These are phyloP conservation scores for Holothuria scabra DNA, from an alignment of 53 echinoderm and acorn worm species.

Conservation along the genomic window DNA sequence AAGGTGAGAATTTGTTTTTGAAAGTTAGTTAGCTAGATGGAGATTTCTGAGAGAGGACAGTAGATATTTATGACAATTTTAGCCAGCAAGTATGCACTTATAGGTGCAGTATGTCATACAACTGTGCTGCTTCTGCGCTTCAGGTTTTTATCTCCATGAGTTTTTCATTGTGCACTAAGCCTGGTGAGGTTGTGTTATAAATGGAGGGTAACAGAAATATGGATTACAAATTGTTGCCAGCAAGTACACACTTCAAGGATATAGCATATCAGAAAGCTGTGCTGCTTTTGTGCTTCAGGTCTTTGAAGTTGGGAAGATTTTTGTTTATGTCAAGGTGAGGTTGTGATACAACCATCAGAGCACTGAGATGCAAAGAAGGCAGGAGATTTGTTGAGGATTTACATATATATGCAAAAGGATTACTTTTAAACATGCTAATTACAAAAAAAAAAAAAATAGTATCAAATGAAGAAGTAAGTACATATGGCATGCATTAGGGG, in stretches of 20 bases:
- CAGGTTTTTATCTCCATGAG: conserved; percentile 98
- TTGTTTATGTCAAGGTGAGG: conserved; percentile 97
- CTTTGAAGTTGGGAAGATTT: conserved; percentile 98
- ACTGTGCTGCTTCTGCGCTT: conserved; percentile 97
- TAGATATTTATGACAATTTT: too few species aligned
- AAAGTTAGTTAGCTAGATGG: too few species aligned
- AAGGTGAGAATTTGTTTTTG: conserved; percentile 65
- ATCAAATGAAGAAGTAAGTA: too few species aligned
- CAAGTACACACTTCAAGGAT: conserved; percentile 91
- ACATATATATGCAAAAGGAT: neutral
- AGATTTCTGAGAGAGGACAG: too few species aligned
- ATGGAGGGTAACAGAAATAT: too few species aligned
- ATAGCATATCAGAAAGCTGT: conserved; percentile 96
- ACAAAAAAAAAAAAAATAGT: too few species aligned
- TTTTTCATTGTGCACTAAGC: conserved; percentile 98
- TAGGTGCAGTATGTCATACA: conserved; percentile 98
- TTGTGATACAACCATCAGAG: neutral
- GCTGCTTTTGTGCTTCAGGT: conserved; percentile 98
- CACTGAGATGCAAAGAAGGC: neutral
- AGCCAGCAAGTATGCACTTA: conserved; percentile 79
- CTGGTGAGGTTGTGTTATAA: conserved; percentile 59
- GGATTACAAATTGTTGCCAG: conserved; percentile 90
- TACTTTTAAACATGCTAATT: too few species aligned
- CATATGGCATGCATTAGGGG: too few species aligned
- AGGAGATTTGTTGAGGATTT: neutral